A percentile compares a stretch with the other conserved stretches of the same genome.
These are phyloP conservation scores for Hestina assimilis DNA, from an alignment of 1,140 invertebrate genomes.

Conservation along the genomic window DNA sequence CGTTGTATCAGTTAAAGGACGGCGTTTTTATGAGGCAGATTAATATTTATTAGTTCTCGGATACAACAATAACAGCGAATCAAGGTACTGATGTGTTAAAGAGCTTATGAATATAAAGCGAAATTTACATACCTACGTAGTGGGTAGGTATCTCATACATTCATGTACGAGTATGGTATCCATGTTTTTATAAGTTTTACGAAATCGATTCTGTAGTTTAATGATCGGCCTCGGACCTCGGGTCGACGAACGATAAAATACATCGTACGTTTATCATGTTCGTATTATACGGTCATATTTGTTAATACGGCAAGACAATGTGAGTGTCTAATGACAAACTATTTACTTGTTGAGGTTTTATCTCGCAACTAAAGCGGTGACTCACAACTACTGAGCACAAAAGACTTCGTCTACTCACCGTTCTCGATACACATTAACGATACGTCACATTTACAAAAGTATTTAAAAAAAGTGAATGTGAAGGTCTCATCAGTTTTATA, in stretches of 20 bases:
- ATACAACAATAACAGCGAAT: constrained; percentile 58
- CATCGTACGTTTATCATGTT: constrained; percentile 43
- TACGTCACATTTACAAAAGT: constrained; percentile 10
- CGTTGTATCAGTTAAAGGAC: constrained; percentile 40
- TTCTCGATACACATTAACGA: constrained; percentile 3
- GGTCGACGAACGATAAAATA: constrained; percentile 58
- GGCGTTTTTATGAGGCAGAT: constrained; percentile 40
- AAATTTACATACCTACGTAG: constrained; percentile 48
- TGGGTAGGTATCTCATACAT: constrained; percentile 52
- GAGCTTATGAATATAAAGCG: constrained; percentile 61
- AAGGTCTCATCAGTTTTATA: constrained; percentile 18
- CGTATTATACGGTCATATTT: constrained; percentile 18
- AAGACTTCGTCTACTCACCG: constrained; percentile 9
- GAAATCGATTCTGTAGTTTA: constrained; percentile 34
- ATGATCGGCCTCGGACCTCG: constrained; percentile 27
- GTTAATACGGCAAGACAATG: constrained; percentile 25
- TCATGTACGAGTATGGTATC: constrained; percentile 36
- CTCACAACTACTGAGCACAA: constrained; percentile 15
- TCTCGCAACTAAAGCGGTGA: constrained; percentile 11
- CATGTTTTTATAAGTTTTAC: constrained; percentile 42
- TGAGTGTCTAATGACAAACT: constrained; percentile 21
- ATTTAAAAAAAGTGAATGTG: constrained; percentile 5
- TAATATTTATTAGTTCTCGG: constrained; percentile 64
- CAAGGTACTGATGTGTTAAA: constrained; percentile 54
- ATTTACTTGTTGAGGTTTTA: constrained; percentile 21